These are phyloP conservation scores for Lepidothrix coronata DNA, from an alignment of 2,113 vertebrate genomes.

Conservation along the genomic window DNA sequence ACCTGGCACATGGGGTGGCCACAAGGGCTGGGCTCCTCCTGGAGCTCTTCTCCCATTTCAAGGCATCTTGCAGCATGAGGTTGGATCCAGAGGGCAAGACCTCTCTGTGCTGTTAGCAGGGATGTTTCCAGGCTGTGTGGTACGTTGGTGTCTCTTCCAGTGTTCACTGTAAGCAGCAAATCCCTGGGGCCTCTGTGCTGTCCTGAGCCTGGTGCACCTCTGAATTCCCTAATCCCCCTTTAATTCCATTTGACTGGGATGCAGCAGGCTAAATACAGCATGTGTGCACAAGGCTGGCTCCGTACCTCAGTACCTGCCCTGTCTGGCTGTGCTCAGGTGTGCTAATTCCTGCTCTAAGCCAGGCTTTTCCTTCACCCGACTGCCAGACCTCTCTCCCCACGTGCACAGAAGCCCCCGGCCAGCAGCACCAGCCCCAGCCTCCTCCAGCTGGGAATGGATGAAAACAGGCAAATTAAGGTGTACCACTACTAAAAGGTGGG, in stretches of 20 bases:
- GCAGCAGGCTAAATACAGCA: background rate
- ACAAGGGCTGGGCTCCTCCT: background rate
- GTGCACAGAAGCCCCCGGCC: constrained; percentile 37
- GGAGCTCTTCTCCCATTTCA: background rate
- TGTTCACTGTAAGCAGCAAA: background rate
- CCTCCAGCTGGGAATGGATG: constrained; percentile 87
- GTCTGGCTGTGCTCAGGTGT: background rate
- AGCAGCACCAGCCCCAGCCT: constrained; percentile 59
- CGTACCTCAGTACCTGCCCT: background rate
- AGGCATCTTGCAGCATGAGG: accelerated
- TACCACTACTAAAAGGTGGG: constrained; percentile 76
- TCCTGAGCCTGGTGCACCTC: background rate
- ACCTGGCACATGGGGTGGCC: background rate
- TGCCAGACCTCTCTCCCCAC: constrained; percentile 78
- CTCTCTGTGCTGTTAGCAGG: background rate
- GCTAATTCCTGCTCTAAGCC: background rate
- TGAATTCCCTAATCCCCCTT: background rate
- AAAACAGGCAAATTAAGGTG: constrained; percentile 84
- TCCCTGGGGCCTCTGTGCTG: background rate
- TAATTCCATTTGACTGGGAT: background rate
- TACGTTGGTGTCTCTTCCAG: background rate
- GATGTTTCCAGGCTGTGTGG: background rate
- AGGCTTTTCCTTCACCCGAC: constrained; percentile 76
- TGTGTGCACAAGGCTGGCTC: background rate
- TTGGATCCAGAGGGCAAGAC: accelerated